phyloP scores from a whole-genome alignment of 1,140 invertebrate species.

The Cyclargus thomasi region DNA sequence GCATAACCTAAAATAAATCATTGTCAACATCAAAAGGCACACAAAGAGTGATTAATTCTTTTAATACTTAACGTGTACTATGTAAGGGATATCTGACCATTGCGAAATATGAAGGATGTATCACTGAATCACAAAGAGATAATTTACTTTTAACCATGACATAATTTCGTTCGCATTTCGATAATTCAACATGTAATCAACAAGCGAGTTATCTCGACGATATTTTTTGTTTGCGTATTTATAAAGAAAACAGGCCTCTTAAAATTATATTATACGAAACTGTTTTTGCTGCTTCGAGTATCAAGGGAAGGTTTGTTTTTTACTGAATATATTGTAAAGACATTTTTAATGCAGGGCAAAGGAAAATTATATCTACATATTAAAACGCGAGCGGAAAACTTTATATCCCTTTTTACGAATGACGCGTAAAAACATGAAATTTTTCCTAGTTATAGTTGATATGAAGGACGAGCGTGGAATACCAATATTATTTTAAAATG shows the following conservation, averaged over 20 bases:
- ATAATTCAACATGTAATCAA: background rate
- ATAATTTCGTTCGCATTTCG: background rate
- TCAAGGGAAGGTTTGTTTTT: background rate
- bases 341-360: no score
- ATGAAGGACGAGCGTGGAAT: no score
- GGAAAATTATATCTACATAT: no score
- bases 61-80: background rate
- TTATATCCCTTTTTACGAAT: no score
- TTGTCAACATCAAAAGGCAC: no score
- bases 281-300: background rate
- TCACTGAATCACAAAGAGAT: constrained; percentile 3
- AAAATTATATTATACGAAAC: background rate
- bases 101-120: background rate
- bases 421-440: no score
- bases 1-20: no score
- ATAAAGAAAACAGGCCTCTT: background rate
- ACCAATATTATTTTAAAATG: no score
- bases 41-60: background rate
- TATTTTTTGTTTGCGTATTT: constrained; percentile 1
- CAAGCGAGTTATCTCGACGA: background rate
- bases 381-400: no score
- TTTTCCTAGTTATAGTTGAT: no score
- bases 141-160: constrained; percentile 3
- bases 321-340: no score
- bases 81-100: background rate